Conservation (phyloP, 2,797 vertebrate genomes). For the Sarcoramphus papa region DNA sequence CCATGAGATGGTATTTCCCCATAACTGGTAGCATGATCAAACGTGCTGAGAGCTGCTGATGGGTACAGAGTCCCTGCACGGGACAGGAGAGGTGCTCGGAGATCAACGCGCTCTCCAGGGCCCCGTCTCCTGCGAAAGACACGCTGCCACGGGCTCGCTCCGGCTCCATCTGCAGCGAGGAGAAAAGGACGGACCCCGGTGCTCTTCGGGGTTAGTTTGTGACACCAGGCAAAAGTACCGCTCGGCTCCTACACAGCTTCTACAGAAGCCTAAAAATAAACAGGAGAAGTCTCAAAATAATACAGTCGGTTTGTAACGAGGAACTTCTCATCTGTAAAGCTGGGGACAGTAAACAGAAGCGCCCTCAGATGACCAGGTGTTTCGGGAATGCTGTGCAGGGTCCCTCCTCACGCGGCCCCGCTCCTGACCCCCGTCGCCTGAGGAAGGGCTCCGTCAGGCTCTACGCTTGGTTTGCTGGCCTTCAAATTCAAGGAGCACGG, state of each 20-base stretch:
- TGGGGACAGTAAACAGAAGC: not conserved
- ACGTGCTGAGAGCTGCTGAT: accelerated
- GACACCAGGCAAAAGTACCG: not conserved
- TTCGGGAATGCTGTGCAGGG: not conserved
- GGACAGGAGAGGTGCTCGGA: not conserved
- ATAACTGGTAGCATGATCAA: not conserved
- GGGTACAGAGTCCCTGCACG: not conserved
- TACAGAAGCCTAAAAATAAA: not conserved
- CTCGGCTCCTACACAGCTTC: not conserved
- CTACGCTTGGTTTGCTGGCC: not conserved
- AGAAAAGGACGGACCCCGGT: accelerated
- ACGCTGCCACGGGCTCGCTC: not conserved
- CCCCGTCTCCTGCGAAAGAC: not conserved
- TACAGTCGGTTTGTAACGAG: not conserved
- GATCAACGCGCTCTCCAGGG: accelerated
- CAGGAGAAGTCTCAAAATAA: not conserved
- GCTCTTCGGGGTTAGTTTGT: not conserved
- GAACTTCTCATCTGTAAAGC: not conserved
- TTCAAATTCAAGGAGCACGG: not conserved
- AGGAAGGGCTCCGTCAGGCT: accelerated
- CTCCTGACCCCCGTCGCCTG: not conserved
- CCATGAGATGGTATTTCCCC: not conserved
- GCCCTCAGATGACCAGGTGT: not conserved
- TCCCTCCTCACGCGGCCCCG: not conserved
- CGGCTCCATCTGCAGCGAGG: not conserved